Conservation (phyloP, 1,140 invertebrate species). For the Cardiocondyla obscurior region DNA sequence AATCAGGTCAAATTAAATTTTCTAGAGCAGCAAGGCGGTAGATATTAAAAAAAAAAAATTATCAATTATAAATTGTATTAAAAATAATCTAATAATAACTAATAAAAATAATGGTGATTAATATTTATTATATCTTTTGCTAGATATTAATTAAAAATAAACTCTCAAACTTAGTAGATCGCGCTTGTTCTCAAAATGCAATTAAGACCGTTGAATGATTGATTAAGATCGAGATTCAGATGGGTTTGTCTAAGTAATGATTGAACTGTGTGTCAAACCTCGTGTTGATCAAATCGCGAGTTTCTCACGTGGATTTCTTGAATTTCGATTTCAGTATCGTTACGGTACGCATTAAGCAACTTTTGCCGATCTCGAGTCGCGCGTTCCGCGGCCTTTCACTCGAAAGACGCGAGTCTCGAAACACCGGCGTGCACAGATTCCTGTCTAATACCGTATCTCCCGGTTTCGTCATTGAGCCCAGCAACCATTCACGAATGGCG, state of each 20-base stretch:
- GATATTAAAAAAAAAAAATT: background rate
- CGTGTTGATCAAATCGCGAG: constrained; percentile 20
- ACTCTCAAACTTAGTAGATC: background rate
- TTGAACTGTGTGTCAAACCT: background rate
- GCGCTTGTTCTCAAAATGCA: background rate
- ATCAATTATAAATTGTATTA: background rate
- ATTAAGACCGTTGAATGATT: background rate
- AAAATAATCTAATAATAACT: background rate
- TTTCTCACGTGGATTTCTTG: constrained; percentile 62
- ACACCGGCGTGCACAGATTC: constrained; percentile 56
- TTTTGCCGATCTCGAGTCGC: background rate
- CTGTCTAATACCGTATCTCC: constrained; percentile 67
- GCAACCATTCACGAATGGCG: constrained; percentile 29
- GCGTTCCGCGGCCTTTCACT: constrained; percentile 64
- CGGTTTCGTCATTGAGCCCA: constrained; percentile 59
- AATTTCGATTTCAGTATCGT: constrained; percentile 69
- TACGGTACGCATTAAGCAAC: constrained; percentile 53
- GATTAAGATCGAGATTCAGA: background rate
- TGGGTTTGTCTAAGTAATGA: background rate
- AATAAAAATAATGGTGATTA: too few relatives aligned
- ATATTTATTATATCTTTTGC: background rate
- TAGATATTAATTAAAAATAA: background rate
- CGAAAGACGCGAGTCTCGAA: constrained; percentile 61
- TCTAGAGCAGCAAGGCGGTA: constrained; percentile 9
- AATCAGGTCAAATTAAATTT: constrained; percentile 75